These are phyloP conservation scores for Lepus oiostolus DNA, from an alignment of 2,797 vertebrate genomes.

Conservation along the genomic window DNA sequence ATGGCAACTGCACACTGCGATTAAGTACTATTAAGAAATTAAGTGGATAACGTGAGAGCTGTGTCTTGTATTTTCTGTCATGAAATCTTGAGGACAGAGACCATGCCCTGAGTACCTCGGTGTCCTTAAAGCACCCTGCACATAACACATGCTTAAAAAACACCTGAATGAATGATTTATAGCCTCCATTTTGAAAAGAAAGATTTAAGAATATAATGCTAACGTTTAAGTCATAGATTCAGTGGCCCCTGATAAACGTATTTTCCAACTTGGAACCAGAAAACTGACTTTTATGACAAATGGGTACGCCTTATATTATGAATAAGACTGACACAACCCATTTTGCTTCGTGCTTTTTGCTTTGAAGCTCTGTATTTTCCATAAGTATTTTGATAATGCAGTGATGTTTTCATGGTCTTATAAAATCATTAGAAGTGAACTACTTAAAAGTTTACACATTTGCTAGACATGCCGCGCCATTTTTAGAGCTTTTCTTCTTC, in stretches of 20 bases:
- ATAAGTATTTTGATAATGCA: conserved; percentile 11
- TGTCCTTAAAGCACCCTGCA: background rate
- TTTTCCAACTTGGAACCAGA: background rate
- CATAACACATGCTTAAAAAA: background rate
- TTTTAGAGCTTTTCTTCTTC: conserved; percentile 42
- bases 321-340: conserved; percentile 15
- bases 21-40: conserved; percentile 23
- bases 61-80: background rate
- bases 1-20: background rate
- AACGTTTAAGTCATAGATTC: conserved; percentile 34
- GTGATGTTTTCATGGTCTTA: conserved; percentile 49
- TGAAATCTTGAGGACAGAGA: conserved; percentile 36
- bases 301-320: conserved; percentile 18
- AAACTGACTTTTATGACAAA: conserved; percentile 64
- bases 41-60: background rate
- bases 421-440: conserved; percentile 52
- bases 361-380: background rate
- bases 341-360: background rate
- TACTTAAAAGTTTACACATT: conserved; percentile 27
- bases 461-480: conserved; percentile 40
- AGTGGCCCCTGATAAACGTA: conserved; percentile 35
- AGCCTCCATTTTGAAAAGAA: conserved; percentile 5
- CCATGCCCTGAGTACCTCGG: background rate
- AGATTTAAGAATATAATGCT: conserved; percentile 39
- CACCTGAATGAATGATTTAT: background rate